Base-by-base conservation (phyloP, 2,113 vertebrate species). In the Malaclemys terrapin region DNA sequence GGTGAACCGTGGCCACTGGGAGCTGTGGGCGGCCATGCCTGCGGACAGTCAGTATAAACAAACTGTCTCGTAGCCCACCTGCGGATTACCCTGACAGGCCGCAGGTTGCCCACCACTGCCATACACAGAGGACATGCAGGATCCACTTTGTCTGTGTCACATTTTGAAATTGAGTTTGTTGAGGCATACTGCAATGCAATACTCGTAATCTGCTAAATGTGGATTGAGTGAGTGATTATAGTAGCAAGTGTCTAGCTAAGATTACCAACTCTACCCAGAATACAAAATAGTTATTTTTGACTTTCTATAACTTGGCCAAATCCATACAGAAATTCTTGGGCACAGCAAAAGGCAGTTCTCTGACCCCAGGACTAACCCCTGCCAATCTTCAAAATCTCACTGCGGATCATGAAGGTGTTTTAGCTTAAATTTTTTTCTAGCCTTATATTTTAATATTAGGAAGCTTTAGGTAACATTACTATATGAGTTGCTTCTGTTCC, bases 131-230 rank as follows among this genome's bases (percentile, higher is more conserved):
- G n/a, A 72, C 9, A 24, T 10, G 22, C 10, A 38, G 22, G 69
- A 24, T 75, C 69, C 22, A 42, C 42, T 75, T 25, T 75, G 69
- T 42, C 38, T 42, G 22, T 22, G 19, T 85, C 2, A 2, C 20
- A 56, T n/a, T 24, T 19, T 24, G 62, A 87, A 95, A 76, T 89
- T 6, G 29, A 86, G 80, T 88, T 82, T 35, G 56, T 47, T 6
- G 5, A 0, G 1, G 86, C 78, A 89, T 59, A 22, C 38, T 50
- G 14, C 78, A 80, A 76, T n/a, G 47, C 38, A 0, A 0, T 35
- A 47, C 42, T 62, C 3, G 11, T 49, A 19, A 47, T 56, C 45
- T 42, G 16, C 45, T 84, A 47, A 62, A 62, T 45, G 31, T 20
- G 17, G 59, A 84, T 35, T 49, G 59, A 75, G 24, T 24, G n/a